A percentile compares a stretch with the other conserved stretches of the same genome.
Evolutionary conservation across 1,140 invertebrate genomes (phyloP).

Genomic region (Papilio glaucus): DNA sequence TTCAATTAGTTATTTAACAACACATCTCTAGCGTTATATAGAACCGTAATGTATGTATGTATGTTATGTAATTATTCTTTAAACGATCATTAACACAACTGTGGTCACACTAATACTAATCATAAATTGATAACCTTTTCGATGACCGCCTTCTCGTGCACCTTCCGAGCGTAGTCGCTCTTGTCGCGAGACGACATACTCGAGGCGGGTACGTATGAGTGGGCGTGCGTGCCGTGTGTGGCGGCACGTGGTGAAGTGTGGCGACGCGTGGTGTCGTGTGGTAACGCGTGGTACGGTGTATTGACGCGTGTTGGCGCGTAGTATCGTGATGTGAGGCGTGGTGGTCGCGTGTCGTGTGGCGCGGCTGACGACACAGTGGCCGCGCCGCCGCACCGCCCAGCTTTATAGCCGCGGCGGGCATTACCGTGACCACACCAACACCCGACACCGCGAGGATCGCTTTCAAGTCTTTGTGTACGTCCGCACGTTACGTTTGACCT

Average conservation of each 20-base stretch:
- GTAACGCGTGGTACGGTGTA: neutral
- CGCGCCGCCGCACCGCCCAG: constrained; percentile 38
- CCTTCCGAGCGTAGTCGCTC: constrained; percentile 58
- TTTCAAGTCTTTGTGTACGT: constrained; percentile 37
- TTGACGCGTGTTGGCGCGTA: neutral
- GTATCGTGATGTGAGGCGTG: constrained; percentile 20
- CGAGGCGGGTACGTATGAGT: constrained; percentile 2
- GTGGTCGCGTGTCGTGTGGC: constrained; percentile 39
- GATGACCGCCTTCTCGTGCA: constrained; percentile 58
- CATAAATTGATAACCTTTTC: constrained; percentile 56
- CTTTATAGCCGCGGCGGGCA: constrained; percentile 36
- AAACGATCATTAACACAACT: constrained; percentile 28
- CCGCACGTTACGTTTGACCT: constrained; percentile 18
- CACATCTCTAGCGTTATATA: no score
- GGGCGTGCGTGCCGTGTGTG: constrained; percentile 5
- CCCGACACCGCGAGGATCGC: constrained; percentile 31
- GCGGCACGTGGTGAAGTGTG: neutral
- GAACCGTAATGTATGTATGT: no score
- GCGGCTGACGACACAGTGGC: constrained; percentile 42
- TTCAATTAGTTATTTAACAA: no score
- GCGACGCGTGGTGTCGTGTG: constrained; percentile 13
- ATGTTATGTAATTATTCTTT: neutral
- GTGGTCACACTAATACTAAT: no score
- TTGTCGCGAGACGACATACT: constrained; percentile 57
- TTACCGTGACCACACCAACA: constrained; percentile 21